A percentile compares a stretch with the other conserved stretches of the same genome.
phyloP scores from a whole-genome alignment of 2,797 vertebrate species.

The Tapera naevia region DNA sequence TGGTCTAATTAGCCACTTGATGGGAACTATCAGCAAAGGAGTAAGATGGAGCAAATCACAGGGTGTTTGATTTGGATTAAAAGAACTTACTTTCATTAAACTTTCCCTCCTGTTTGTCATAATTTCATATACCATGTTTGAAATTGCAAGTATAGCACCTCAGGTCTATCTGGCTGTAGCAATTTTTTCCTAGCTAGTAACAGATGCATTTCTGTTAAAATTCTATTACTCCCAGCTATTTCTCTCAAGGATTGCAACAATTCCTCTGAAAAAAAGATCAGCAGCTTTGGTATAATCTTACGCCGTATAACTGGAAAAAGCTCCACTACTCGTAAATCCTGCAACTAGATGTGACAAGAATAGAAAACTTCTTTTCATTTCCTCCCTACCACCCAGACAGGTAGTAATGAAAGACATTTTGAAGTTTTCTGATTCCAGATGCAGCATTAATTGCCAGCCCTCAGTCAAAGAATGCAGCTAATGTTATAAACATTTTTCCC shows the following conservation, averaged over 20 bases:
- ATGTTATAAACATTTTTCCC: slow-evolving; percentile 45
- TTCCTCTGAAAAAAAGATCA: slow-evolving; percentile 75
- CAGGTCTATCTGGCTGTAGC: slow-evolving; percentile 11
- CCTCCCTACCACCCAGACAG: slow-evolving; percentile 55
- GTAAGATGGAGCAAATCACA: not conserved
- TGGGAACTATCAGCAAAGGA: not conserved
- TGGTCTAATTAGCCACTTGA: not conserved
- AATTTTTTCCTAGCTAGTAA: slow-evolving; percentile 53
- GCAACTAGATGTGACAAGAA: slow-evolving; percentile 72
- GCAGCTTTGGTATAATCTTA: slow-evolving; percentile 75
- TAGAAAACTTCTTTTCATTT: slow-evolving; percentile 62
- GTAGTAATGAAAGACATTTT: slow-evolving; percentile 45
- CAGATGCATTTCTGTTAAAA: slow-evolving; percentile 72
- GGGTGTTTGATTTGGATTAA: slow-evolving; percentile 23
- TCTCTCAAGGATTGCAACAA: slow-evolving; percentile 71
- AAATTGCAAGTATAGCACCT: slow-evolving; percentile 61
- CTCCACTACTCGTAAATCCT: slow-evolving; percentile 70
- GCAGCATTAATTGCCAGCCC: slow-evolving; percentile 23
- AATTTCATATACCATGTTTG: slow-evolving; percentile 46
- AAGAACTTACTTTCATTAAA: not conserved
- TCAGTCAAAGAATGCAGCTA: slow-evolving; percentile 43
- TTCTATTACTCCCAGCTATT: slow-evolving; percentile 73
- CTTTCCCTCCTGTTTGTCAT: slow-evolving; percentile 21
- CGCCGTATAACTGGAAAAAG: slow-evolving; percentile 67
- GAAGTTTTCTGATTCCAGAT: slow-evolving; percentile 44